Evolutionary conservation across 2,113 vertebrate species (phyloP).

Genomic region (Sylvia atricapilla): DNA sequence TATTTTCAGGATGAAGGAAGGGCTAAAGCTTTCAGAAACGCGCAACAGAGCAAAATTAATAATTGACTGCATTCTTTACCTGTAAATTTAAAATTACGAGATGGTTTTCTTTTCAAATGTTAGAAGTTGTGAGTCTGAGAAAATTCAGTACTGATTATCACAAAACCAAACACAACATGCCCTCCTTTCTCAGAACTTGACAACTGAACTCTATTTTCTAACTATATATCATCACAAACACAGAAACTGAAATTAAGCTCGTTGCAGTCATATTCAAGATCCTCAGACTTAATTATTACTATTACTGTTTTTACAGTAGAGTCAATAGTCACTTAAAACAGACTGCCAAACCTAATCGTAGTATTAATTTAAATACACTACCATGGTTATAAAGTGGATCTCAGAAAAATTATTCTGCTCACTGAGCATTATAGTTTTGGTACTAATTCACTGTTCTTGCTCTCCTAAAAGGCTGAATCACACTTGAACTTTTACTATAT

Average conservation of each 20-base stretch:
- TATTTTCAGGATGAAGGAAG: neutral
- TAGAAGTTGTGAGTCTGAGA: neutral
- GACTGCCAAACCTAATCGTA: neutral
- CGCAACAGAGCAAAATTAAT: neutral
- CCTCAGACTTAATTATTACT: neutral
- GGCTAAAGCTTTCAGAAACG: neutral
- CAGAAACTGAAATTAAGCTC: neutral
- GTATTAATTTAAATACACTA: neutral
- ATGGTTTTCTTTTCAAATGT: neutral
- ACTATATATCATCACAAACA: neutral
- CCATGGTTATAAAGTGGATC: neutral
- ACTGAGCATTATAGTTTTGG: neutral
- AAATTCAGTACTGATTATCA: neutral
- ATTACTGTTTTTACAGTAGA: neutral
- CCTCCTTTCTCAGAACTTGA: neutral
- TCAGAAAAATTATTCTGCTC: neutral
- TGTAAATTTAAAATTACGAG: neutral
- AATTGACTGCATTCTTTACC: neutral
- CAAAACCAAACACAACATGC: neutral
- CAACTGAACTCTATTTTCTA: neutral
- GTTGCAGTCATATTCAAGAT: neutral
- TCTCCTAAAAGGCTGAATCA: neutral
- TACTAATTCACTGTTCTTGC: neutral
- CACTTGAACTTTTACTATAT: neutral
- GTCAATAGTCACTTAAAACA: neutral